Conservation (phyloP, 2,113 vertebrate species). For the Vidua macroura region DNA sequence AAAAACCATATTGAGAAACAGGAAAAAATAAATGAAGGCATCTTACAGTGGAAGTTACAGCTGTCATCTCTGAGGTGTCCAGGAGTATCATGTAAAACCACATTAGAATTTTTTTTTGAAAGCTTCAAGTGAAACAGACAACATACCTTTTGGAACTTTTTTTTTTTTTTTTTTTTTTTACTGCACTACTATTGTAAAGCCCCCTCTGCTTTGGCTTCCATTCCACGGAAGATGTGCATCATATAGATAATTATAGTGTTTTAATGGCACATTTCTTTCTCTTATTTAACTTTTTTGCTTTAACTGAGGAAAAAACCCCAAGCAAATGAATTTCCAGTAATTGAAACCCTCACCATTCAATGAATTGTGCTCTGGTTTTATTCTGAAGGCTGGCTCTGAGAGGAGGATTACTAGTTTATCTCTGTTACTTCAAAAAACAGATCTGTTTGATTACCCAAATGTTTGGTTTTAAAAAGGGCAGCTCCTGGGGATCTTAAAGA, state of each 20-base stretch:
- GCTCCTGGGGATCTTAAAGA: not conserved
- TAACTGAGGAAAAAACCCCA: not conserved
- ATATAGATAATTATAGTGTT: not conserved
- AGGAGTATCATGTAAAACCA: not conserved
- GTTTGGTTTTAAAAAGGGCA: not conserved
- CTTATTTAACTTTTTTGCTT: not conserved
- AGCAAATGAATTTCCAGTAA: not conserved
- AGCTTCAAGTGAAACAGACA: not conserved
- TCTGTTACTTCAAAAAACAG: conserved; percentile 19
- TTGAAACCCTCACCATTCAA: not conserved
- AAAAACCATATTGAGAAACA: conserved; percentile 62
- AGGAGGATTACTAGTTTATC: conserved; percentile 12
- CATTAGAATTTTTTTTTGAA: not conserved
- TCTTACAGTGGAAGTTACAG: conserved; percentile 32
- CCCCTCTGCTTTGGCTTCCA: not conserved
- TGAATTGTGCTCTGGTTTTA: not conserved
- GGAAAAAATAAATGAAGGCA: conserved; percentile 59
- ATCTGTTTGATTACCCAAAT: conserved; percentile 1
- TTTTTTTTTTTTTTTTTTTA: not conserved
- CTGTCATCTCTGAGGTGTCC: conserved; percentile 15
- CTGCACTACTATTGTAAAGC: not conserved
- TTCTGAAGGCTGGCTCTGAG: conserved; percentile 2
- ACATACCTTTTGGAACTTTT: not conserved
- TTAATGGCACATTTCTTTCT: not conserved
- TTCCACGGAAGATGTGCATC: not conserved